A percentile compares a stretch with the other conserved stretches of the same genome.
Conservation (phyloP, 2,797 vertebrate species). For the Myripristis jacobus region DNA sequence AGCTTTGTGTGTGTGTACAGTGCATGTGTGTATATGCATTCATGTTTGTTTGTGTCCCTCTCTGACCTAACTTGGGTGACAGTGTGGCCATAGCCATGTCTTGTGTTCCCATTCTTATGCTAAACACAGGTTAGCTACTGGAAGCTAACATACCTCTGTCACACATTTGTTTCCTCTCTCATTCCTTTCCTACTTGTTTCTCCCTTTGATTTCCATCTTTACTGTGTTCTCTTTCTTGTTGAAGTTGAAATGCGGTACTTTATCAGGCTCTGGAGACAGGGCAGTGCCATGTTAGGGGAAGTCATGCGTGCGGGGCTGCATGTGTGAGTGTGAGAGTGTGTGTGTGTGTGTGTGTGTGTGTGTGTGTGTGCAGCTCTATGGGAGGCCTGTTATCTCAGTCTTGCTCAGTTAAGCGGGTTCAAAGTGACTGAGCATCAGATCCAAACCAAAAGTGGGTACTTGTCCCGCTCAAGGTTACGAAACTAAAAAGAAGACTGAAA, state of each 20-base stretch:
- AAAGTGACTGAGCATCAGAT: constrained; percentile 48
- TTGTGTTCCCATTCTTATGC: background rate
- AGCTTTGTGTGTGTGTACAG: constrained; percentile 26
- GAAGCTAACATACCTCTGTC: background rate
- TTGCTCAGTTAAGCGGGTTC: constrained; percentile 66
- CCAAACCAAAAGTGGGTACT: constrained; percentile 15
- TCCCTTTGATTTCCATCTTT: background rate
- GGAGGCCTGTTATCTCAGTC: constrained; percentile 47
- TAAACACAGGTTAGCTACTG: constrained; percentile 2
- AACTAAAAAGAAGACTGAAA: background rate
- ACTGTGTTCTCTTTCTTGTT: constrained; percentile 10
- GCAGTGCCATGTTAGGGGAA: constrained; percentile 60
- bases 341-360: constrained; percentile 5
- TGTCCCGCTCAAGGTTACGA: constrained; percentile 1
- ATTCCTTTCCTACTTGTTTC: background rate
- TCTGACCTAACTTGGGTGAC: constrained; percentile 12
- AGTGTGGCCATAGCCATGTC: background rate
- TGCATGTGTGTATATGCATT: constrained; percentile 4
- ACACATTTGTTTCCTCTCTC: constrained; percentile 3
- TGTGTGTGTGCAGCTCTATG: constrained; percentile 20
- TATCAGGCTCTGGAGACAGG: constrained; percentile 47
- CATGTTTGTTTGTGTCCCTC: constrained; percentile 20
- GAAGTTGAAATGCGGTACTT: constrained; percentile 59
- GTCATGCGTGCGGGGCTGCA: constrained; percentile 49
- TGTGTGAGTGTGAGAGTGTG: constrained; percentile 20